Percentiles rank a stretch among this genome's conserved stretches.
These are phyloP conservation scores for Meteorus colon DNA, from an alignment of 2,888 invertebrate genomes.

Conservation along the genomic window DNA sequence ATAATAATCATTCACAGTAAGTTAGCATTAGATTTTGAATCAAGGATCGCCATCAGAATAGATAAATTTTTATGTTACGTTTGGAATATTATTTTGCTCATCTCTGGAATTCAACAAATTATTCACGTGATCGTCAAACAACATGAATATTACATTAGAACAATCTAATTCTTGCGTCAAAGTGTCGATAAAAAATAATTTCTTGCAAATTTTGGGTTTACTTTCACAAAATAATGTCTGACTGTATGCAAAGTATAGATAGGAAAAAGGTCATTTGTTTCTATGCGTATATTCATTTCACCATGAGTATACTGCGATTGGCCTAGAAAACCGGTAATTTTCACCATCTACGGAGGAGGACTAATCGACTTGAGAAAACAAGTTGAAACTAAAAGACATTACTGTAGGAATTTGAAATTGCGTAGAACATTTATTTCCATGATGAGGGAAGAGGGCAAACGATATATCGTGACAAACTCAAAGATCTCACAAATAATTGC, in stretches of 20 bases:
- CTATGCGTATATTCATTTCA: background rate
- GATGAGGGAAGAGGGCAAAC: background rate
- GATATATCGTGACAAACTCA: conserved; percentile 22
- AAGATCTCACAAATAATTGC: conserved; percentile 28
- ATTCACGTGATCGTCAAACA: too few species aligned
- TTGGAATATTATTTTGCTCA: too few species aligned
- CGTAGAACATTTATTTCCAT: background rate
- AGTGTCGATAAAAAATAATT: too few species aligned
- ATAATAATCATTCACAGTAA: too few species aligned
- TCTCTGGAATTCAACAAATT: too few species aligned
- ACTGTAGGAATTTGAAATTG: background rate
- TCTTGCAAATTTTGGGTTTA: too few species aligned
- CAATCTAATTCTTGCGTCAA: too few species aligned
- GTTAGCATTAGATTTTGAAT: too few species aligned
- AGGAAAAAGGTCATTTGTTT: background rate
- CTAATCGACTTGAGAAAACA: conserved; percentile 20
- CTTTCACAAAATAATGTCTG: too few species aligned
- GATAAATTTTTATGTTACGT: too few species aligned
- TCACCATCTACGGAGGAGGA: conserved; percentile 16
- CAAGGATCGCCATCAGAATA: too few species aligned
- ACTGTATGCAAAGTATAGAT: background rate
- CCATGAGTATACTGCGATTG: background rate
- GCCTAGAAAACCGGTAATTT: conserved; percentile 32
- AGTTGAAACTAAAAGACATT: background rate
- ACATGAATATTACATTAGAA: too few species aligned